phyloP scores from a whole-genome alignment of 2,797 vertebrate species.

The Hemitrygon akajei region DNA sequence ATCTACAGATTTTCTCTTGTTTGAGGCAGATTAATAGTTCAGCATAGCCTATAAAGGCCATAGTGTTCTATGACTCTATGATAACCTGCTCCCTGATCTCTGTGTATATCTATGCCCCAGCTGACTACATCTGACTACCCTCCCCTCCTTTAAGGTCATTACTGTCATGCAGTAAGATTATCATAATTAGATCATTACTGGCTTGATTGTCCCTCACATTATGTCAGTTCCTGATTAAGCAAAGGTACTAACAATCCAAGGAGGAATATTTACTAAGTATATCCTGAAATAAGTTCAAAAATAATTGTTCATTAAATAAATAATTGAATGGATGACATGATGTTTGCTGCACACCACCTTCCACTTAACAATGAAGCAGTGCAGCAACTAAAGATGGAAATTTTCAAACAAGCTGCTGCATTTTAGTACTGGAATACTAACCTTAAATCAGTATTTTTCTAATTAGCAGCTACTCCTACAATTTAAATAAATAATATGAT shows the following conservation, averaged over 20 bases:
- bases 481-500: neutral
- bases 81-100: neutral
- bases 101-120: neutral
- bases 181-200: too few relatives aligned
- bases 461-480: neutral
- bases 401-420: neutral
- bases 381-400: neutral
- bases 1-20: too few relatives aligned
- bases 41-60: too few relatives aligned
- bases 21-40: too few relatives aligned
- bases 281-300: neutral
- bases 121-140: neutral
- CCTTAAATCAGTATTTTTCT: neutral
- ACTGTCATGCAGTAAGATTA: neutral
- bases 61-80: too few relatives aligned
- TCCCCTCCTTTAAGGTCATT: neutral
- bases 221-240: neutral
- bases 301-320: neutral
- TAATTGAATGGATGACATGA: neutral
- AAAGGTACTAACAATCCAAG: neutral
- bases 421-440: neutral
- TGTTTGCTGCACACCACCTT: neutral
- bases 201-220: neutral
- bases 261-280: neutral
- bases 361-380: neutral